Evolutionary conservation across 2,113 vertebrate genomes (phyloP).

Genomic region (Lepidothrix coronata): DNA sequence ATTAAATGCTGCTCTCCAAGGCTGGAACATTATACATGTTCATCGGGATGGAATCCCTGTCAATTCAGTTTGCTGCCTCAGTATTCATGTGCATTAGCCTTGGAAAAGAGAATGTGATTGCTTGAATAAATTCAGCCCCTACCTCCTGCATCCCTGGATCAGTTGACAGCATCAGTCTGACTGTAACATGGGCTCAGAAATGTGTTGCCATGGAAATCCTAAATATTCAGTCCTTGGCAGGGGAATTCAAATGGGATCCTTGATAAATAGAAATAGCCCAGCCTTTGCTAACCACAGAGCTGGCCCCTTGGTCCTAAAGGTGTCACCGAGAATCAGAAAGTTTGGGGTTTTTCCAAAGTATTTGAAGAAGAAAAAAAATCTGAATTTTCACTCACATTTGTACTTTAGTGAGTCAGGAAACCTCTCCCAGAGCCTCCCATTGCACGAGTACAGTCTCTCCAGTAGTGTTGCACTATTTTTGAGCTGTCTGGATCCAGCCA

Average conservation of each 20-base stretch:
- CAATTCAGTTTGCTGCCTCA: not conserved
- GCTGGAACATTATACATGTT: slow-evolving; percentile 30
- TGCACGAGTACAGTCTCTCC: not conserved
- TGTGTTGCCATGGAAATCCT: slow-evolving; percentile 11
- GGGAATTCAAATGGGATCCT: not conserved
- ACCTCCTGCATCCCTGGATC: slow-evolving; percentile 34
- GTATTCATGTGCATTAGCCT: slow-evolving; percentile 39
- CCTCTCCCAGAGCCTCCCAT: not conserved
- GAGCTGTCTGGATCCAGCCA: not conserved
- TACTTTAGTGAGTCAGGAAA: not conserved
- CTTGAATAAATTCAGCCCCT: slow-evolving; percentile 57
- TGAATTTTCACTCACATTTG: not conserved
- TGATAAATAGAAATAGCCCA: not conserved
- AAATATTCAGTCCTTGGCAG: slow-evolving; percentile 28
- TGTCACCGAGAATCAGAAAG: not conserved
- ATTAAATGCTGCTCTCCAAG: slow-evolving; percentile 31
- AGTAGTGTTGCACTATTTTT: not conserved
- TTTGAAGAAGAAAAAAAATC: not conserved
- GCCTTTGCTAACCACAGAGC: not conserved
- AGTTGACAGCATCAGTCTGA: not conserved
- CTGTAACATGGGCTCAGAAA: slow-evolving; percentile 2
- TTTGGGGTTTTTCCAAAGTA: not conserved
- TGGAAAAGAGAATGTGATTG: slow-evolving; percentile 51
- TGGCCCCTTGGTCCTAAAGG: not conserved
- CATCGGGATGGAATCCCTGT: slow-evolving; percentile 39